These are phyloP conservation scores for Halcyon badia DNA, from an alignment of 2,797 vertebrate species.

Conservation along the genomic window DNA sequence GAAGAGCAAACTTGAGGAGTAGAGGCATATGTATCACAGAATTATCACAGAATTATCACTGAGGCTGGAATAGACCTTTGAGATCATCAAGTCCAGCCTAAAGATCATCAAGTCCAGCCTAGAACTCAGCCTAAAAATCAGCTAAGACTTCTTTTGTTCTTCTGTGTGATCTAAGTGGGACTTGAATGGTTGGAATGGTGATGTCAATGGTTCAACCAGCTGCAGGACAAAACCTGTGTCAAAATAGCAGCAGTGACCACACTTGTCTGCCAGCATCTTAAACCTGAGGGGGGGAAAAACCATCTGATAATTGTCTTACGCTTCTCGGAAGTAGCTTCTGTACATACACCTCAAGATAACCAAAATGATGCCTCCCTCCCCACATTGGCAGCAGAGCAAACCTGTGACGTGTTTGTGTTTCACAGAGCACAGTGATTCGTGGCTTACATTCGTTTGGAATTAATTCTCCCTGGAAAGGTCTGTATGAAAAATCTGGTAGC, in stretches of 20 bases:
- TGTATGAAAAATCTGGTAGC: slow-evolving; percentile 61
- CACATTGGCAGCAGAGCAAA: neutral
- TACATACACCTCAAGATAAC: neutral
- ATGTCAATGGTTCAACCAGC: neutral
- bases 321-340: neutral
- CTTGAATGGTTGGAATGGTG: neutral
- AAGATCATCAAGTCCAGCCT: no score
- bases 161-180: accelerated
- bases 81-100: no score
- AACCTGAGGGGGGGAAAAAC: neutral
- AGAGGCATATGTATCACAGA: neutral
- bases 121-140: neutral
- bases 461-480: slow-evolving; percentile 58
- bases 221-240: neutral
- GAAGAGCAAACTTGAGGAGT: neutral
- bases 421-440: neutral
- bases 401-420: slow-evolving; percentile 56
- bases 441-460: slow-evolving; percentile 4
- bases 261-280: neutral
- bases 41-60: no score
- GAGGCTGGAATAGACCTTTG: no score
- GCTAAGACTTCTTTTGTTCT: neutral
- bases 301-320: neutral
- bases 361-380: neutral
- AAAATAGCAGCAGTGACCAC: neutral